These are phyloP conservation scores for Stictonetta naevosa DNA, from an alignment of 2,113 vertebrate species.

Conservation along the genomic window DNA sequence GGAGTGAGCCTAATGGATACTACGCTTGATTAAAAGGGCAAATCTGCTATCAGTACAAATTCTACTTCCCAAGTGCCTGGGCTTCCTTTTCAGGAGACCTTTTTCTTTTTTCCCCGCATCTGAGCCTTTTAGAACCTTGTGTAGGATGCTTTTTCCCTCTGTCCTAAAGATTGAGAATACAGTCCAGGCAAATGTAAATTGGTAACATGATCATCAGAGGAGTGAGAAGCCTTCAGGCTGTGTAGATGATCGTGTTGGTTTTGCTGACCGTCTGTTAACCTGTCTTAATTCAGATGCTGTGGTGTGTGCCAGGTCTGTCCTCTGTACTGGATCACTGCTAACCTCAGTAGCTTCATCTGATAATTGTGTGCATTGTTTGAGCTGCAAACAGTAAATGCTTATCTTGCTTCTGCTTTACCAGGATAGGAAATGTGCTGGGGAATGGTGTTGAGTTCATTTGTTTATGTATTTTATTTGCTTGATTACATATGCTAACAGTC, in stretches of 20 bases:
- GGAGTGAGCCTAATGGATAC: not conserved
- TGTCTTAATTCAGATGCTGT: not conserved
- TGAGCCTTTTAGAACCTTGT: not conserved
- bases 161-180: not conserved
- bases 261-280: not conserved
- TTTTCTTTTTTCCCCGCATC: not conserved
- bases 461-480: not conserved
- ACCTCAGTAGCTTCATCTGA: not conserved
- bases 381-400: not conserved
- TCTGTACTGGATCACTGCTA: not conserved
- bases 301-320: not conserved
- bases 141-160: not conserved
- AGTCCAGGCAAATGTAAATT: not conserved
- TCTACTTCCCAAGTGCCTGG: not conserved
- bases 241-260: not conserved
- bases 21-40: conserved; percentile 1
- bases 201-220: not conserved
- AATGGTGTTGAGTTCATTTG: not conserved
- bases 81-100: not conserved
- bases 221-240: not conserved
- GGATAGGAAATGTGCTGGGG: not conserved
- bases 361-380: not conserved
- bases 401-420: not conserved
- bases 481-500: not conserved
- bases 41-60: not conserved